Conservation (phyloP, 2,113 vertebrate genomes). For the Fulica atra region DNA sequence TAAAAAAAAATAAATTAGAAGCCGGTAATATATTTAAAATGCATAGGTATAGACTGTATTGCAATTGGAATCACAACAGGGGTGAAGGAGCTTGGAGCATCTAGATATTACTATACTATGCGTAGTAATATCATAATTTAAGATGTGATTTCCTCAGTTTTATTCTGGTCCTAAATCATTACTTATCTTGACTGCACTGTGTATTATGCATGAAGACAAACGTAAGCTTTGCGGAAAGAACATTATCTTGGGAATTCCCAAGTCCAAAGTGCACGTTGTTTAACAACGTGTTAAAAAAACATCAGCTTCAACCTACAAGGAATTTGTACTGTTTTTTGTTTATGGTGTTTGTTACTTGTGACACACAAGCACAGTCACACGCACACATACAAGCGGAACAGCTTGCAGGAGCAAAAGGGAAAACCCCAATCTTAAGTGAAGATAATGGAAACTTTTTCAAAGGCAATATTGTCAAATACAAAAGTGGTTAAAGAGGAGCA, state of each 20-base stretch:
- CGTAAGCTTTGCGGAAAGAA: background rate
- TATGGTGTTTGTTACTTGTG: background rate
- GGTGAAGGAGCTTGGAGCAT: background rate
- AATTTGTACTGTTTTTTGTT: background rate
- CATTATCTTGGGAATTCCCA: background rate
- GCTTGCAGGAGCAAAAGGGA: background rate
- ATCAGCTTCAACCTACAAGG: background rate
- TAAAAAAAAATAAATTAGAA: background rate
- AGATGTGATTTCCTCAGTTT: background rate
- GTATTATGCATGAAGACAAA: conserved; percentile 56
- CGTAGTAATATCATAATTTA: background rate
- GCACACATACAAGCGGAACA: background rate
- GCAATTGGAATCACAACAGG: rapidly evolving
- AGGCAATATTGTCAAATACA: background rate
- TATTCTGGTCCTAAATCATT: conserved; percentile 22
- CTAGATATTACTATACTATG: background rate
- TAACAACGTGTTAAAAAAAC: background rate
- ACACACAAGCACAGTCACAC: background rate
- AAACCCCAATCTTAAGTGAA: background rate
- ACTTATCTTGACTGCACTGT: conserved; percentile 22
- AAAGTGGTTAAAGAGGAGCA: background rate
- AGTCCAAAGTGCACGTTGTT: background rate
- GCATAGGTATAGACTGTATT: background rate
- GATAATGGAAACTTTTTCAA: background rate
- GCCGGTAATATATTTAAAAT: background rate